Percentiles rank a stretch among this genome's conserved stretches.
These are phyloP conservation scores for Onchidella celtica DNA, from an alignment of 2,888 invertebrate genomes.

Conservation along the genomic window DNA sequence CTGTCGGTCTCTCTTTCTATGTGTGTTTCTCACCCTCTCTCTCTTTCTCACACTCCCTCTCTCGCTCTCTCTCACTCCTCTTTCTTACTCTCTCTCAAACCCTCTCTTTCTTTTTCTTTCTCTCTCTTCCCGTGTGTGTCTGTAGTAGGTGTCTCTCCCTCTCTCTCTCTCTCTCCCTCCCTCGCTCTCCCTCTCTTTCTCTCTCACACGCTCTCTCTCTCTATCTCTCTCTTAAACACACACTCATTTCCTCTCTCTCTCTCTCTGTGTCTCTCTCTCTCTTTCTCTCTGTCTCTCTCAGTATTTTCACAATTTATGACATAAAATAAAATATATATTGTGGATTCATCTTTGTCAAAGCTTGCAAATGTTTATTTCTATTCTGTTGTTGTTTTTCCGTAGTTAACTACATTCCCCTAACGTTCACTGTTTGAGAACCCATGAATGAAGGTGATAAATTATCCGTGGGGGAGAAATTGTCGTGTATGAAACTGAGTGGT, in stretches of 20 bases:
- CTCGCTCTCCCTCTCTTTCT: too few relatives aligned
- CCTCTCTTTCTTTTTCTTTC: slow-evolving; percentile 3
- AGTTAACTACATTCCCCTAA: too few relatives aligned
- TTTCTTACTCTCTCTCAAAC: background rate
- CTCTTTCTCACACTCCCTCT: background rate
- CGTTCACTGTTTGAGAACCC: too few relatives aligned
- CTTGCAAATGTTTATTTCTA: too few relatives aligned
- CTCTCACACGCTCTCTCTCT: background rate
- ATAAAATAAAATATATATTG: too few relatives aligned
- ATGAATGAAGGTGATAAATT: too few relatives aligned
- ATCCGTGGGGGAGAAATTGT: too few relatives aligned
- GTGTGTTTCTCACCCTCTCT: background rate
- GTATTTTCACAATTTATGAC: too few relatives aligned
- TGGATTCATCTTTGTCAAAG: too few relatives aligned
- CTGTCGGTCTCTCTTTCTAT: background rate
- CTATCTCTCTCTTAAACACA: slow-evolving; percentile 17
- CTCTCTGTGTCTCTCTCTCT: background rate
- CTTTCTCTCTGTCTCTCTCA: slow-evolving; percentile 16
- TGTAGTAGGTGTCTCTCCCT: background rate
- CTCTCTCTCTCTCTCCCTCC: slow-evolving; percentile 27
- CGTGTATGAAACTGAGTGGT: too few relatives aligned
- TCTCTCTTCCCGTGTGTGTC: background rate
- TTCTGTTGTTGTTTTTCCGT: too few relatives aligned
- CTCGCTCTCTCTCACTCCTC: background rate
- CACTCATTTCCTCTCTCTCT: slow-evolving; percentile 15